Conservation (phyloP, 2,797 vertebrate species). For the Oryzias sinensis region DNA sequence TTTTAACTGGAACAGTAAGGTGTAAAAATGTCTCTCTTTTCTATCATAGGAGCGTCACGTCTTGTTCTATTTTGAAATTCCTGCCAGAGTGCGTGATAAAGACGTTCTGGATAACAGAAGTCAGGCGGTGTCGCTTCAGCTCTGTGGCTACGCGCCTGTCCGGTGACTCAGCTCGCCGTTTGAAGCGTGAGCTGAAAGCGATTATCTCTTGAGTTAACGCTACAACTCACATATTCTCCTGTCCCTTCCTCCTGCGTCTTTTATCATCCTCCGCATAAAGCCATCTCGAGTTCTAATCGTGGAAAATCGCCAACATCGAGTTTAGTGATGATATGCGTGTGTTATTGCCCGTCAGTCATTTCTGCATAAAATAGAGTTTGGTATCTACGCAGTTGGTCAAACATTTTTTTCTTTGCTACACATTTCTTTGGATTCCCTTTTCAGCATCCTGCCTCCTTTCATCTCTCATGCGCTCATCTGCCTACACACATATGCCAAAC, state of each 20-base stretch:
- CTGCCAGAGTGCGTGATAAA: neutral
- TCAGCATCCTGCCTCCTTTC: neutral
- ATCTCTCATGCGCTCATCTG: constrained; percentile 9
- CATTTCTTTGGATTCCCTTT: too few species aligned
- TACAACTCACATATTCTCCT: constrained; percentile 60
- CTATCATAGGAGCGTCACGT: too few species aligned
- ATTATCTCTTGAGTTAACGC: constrained; percentile 66
- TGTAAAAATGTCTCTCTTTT: too few species aligned
- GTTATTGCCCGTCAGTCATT: constrained; percentile 1
- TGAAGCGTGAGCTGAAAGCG: constrained; percentile 59
- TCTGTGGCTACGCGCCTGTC: constrained; percentile 61
- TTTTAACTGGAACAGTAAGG: too few species aligned
- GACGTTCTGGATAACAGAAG: constrained; percentile 12
- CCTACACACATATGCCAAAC: constrained; percentile 63
- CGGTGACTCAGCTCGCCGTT: constrained; percentile 69
- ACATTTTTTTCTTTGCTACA: too few species aligned
- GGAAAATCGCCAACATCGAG: constrained; percentile 21
- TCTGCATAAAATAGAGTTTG: too few species aligned
- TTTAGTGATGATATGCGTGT: constrained; percentile 2
- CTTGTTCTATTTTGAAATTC: too few species aligned
- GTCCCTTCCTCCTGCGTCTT: constrained; percentile 11
- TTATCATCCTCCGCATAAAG: constrained; percentile 29
- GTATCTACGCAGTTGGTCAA: too few species aligned
- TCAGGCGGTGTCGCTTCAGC: constrained; percentile 37
- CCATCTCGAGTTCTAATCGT: constrained; percentile 29